phyloP scores from a whole-genome alignment of 1,140 invertebrate genomes.

The Tetramorium parvispinum region DNA sequence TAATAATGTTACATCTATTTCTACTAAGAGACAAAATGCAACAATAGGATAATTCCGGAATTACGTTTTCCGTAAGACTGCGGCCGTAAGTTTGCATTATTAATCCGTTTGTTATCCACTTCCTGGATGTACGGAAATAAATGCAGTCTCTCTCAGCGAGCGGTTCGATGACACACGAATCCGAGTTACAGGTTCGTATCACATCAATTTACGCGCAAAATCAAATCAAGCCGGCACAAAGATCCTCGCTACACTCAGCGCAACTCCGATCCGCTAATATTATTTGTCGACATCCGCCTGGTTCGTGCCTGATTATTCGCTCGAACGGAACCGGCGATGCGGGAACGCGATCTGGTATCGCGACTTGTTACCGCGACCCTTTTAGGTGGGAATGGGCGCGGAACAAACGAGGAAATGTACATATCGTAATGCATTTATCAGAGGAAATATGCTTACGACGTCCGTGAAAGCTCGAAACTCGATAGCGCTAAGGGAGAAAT shows the following conservation, averaged over 20 bases:
- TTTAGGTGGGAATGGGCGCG: constrained; percentile 20
- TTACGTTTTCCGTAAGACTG: neutral
- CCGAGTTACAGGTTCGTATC: constrained; percentile 18
- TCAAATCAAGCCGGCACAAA: constrained; percentile 50
- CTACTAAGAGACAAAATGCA: neutral
- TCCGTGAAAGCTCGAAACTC: constrained; percentile 13
- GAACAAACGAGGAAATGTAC: constrained; percentile 44
- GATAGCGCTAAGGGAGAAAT: neutral
- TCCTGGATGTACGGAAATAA: neutral
- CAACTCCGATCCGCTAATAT: constrained; percentile 47
- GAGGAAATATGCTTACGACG: constrained; percentile 24
- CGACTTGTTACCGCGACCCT: constrained; percentile 48
- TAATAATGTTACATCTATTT: neutral
- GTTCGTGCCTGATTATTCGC: constrained; percentile 46
- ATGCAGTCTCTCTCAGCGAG: neutral
- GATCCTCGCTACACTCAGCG: constrained; percentile 6
- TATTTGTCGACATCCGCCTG: constrained; percentile 45
- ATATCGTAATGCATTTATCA: constrained; percentile 45
- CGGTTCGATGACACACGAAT: constrained; percentile 1
- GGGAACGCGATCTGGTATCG: constrained; percentile 35
- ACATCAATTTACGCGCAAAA: constrained; percentile 50
- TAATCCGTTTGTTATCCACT: constrained; percentile 20
- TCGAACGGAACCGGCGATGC: constrained; percentile 31
- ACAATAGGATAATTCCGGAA: constrained; percentile 1
- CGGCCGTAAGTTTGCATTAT: neutral